phyloP scores from a whole-genome alignment of 2,888 invertebrate genomes.

The Ptychoptera albimana region DNA sequence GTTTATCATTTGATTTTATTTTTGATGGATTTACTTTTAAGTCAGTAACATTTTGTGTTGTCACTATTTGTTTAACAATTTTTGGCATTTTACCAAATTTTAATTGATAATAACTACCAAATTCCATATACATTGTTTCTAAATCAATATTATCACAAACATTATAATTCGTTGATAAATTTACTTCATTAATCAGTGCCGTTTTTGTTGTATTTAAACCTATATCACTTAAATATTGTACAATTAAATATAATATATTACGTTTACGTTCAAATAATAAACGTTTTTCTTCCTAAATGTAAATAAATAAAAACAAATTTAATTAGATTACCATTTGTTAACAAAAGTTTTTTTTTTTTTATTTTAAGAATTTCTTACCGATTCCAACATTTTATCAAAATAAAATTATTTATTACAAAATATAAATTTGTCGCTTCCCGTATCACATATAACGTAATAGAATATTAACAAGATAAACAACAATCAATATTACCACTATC shows the following conservation, averaged over 20 bases:
- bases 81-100: conserved; percentile 78
- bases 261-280: conserved; percentile 22
- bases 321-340: no score
- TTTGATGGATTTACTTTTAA: no score
- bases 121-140: conserved; percentile 76
- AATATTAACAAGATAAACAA: no score
- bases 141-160: conserved; percentile 88
- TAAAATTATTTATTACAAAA: no score
- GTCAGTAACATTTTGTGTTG: conserved; percentile 6
- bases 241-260: conserved; percentile 45
- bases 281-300: conserved; percentile 5
- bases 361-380: no score
- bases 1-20: no score
- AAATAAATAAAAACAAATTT: no score
- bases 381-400: no score
- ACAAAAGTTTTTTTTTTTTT: no score
- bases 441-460: no score
- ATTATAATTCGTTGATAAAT: conserved; percentile 44
- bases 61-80: conserved; percentile 40
- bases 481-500: no score
- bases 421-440: no score
- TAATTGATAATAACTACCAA: conserved; percentile 68
- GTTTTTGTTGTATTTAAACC: conserved; percentile 48
- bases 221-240: conserved; percentile 48
- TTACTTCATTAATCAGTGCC: conserved; percentile 52